Evolutionary conservation across 1,140 invertebrate species (phyloP), one percentile per base, ranked within the genome.

Genomic region (Euschistus heros): DNA sequence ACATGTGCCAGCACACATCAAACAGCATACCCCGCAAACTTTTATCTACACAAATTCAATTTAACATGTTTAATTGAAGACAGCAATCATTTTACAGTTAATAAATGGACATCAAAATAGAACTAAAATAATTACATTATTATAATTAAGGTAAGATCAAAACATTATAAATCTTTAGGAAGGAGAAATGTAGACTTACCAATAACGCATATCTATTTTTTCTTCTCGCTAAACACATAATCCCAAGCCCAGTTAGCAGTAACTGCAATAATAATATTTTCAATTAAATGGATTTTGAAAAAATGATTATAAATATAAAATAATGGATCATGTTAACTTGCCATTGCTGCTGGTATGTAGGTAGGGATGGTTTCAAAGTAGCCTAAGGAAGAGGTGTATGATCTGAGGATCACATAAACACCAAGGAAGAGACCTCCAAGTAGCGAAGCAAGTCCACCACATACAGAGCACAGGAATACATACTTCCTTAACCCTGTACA

Each of bases 351-450:
- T 42, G 88, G 87, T 67, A 90, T 86, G 75, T 89, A 90, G 37
- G 86, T 88, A 52, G 88, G 88, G 54, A 90, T 85, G n/a, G 87
- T 89, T 76, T 91, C 87, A 73, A 90, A 89, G 71, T 88, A 87
- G 33, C 86, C 84, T 67, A 90, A 78, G 17, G 86, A 89, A 2
- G 87, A 86, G 30, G 88, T 91, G 73, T 89, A 87, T 22, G 86
- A 85, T 66, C 87, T 81, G 7, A 90, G 78, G 46, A 89, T 78
- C 68, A 86, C 86, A 73, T 89, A 88, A 47, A 90, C 85, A 42
- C 84, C 81, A 52, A 89, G 76, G 73, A 89, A 89, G 66, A 89
- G 78, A 46, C 84, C 81, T 33, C 88, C 88, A 59, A 89, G 77
- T 24, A 87, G 79, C 46, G 85, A 82, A 37, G 85, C 84, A 13